Base-by-base conservation (phyloP, 2,888 invertebrate species). In the Agrenia bidenticulata region DNA sequence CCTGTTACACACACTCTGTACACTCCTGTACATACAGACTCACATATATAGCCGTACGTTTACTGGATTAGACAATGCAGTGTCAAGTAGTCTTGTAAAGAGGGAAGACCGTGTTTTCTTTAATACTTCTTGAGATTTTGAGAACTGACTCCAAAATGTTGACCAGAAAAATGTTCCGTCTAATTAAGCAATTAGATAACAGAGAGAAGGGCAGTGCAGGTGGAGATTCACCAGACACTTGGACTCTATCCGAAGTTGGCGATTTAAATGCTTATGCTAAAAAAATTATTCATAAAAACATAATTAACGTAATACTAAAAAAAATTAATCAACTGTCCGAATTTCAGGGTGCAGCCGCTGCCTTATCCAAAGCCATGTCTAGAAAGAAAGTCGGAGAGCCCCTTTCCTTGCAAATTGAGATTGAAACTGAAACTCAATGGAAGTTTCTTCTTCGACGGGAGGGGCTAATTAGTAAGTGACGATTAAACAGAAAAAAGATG, bases 391-490 rank as follows among this genome's bases (percentile, higher is more conserved):
- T 58, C 41, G 66, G 62, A 54, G 70, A 60, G 49, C 63, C 54
- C 21, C 45, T 66, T 13, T 41, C 53, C 2, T 24, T 70, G 19
- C 70, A 67, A 19, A 42, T 67, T 1, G 75, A 75, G 58, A 67
- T 71, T 13, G 75, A 75, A 19, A 70, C 64, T 7, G 75, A 75
- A 24, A 23, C 61, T n/a, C 75, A 75, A 56, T 75, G 73, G 73
- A 61, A 63, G 32, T 54, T 59, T n/a, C 50, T 75, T 7, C 32
- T 75, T 7, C 65, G 72, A n/a, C 45, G 69, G 21, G 75, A 75
- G 55, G 75, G 75, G n/a, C 57, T 75, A 5, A 72, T 75, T 55
- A 68, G 72, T 72, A 67, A 57, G 50, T n/a, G n/a, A n/a, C n/a
- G n/a, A n/a, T n/a, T n/a, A n/a, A n/a, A n/a, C n/a, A n/a, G n/a